phyloP scores from a whole-genome alignment of 2,888 invertebrate species.

The Meganola albula region DNA sequence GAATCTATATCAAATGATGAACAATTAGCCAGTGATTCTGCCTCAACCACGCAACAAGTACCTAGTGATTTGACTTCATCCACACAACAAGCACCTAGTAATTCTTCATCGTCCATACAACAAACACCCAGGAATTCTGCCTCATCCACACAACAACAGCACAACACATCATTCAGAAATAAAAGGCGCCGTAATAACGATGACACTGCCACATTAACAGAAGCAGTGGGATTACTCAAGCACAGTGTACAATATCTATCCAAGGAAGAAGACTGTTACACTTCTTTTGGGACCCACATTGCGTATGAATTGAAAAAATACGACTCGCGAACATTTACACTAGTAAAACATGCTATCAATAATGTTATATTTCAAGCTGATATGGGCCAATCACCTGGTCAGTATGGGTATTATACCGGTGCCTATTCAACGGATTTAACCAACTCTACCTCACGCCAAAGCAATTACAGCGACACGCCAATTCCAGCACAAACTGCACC shows the following conservation, averaged over 20 bases:
- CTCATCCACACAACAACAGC: slow-evolving; percentile 17
- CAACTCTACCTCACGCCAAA: slow-evolving; percentile 18
- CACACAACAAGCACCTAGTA: slow-evolving; percentile 18
- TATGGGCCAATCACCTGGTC: slow-evolving; percentile 17
- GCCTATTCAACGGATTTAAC: slow-evolving; percentile 15
- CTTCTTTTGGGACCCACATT: slow-evolving; percentile 21
- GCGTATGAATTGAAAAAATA: slow-evolving; percentile 19
- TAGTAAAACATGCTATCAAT: slow-evolving; percentile 18
- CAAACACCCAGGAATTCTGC: slow-evolving; percentile 13
- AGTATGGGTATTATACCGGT: slow-evolving; percentile 15
- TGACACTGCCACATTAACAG: slow-evolving; percentile 17
- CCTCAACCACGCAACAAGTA: slow-evolving; percentile 15
- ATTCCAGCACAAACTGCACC: slow-evolving; percentile 14
- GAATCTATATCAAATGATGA: slow-evolving; percentile 8
- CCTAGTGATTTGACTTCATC: slow-evolving; percentile 14
- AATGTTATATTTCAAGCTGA: slow-evolving; percentile 21
- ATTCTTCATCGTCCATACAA: slow-evolving; percentile 15
- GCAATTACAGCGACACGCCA: slow-evolving; percentile 11
- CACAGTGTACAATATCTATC: slow-evolving; percentile 22
- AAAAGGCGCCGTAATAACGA: slow-evolving; percentile 16
- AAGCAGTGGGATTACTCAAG: slow-evolving; percentile 22
- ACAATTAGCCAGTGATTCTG: slow-evolving; percentile 9
- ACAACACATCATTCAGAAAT: slow-evolving; percentile 17
- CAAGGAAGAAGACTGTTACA: slow-evolving; percentile 19
- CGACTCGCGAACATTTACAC: slow-evolving; percentile 12